Evolutionary conservation across 2,113 vertebrate species (phyloP).

Genomic region (Platysternon megacephalum): DNA sequence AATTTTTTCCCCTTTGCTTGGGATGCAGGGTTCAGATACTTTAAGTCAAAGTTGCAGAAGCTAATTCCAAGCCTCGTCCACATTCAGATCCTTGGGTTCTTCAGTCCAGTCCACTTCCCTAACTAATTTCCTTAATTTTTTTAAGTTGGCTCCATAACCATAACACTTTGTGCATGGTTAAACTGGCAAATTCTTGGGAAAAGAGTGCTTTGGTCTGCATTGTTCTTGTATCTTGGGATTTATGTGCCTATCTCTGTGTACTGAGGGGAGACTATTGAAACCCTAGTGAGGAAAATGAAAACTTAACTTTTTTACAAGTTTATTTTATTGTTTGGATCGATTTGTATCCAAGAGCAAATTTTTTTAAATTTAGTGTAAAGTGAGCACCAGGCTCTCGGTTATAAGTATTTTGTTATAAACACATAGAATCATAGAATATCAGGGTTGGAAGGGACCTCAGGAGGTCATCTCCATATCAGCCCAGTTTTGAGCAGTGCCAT

Average conservation of each 20-base stretch:
- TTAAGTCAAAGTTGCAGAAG: too few species aligned
- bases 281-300: not conserved
- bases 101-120: too few species aligned
- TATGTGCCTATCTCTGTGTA: not conserved
- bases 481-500: not conserved
- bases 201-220: not conserved
- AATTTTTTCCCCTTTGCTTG: too few species aligned
- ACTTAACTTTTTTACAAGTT: not conserved
- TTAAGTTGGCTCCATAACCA: too few species aligned
- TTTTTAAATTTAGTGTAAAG: not conserved
- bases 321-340: not conserved
- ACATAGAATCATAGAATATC: too few species aligned
- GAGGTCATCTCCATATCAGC: rapidly evolving
- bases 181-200: not conserved
- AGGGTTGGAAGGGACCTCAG: too few species aligned
- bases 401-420: not conserved
- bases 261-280: not conserved
- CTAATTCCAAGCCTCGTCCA: too few species aligned
- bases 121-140: too few species aligned
- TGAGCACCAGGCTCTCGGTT: rapidly evolving
- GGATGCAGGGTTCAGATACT: too few species aligned
- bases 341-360: not conserved
- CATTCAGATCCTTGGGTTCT: too few species aligned
- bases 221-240: not conserved
- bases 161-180: not conserved